Base-by-base conservation (phyloP, 1,140 invertebrate genomes). In the Cryptotermes secundus region DNA sequence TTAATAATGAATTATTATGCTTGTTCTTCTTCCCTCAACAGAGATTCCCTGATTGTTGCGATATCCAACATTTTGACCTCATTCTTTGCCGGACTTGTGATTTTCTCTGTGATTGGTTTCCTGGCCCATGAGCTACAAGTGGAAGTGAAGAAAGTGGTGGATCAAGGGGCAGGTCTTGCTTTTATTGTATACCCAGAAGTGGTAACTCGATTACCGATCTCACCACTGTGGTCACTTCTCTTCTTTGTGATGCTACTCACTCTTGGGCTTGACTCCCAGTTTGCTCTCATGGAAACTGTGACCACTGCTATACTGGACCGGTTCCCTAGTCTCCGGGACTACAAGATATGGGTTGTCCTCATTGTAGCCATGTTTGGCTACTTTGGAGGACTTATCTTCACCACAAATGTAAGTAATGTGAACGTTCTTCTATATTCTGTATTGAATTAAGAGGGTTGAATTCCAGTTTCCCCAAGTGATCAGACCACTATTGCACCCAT, bases 111-210 rank as follows among this genome's bases (percentile, higher is more conserved):
- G 16, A 95, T 96, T 86, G 95, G 95, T 9, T 96, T 96, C 87
- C 89, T 96, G 85, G 95, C 95, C 2, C 93, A 95, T 84, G 94
- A 95, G 87, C 88, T 96, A 22, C 90, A 94, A 36, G 94, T 95
- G 6, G 91, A 92, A 34, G 94, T 96, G 3, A 92, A 92, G 7
- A 92, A 93, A 65, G 95, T 96, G 36, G 95, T 96, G 31, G 94
- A 95, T 84, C 93, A 95, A 87, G 91, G 96, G 91, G 95, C 95
- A 79, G 96, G 96, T 3, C 88, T 97, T 80, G 96, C 96, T 2
- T 97, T 97, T 87, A 95, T 96, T 84, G 96, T 96, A 14, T 97
- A 97, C 88, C 96, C 96, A 0, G 96, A 96, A 89, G 96, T 96
- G 10, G 95, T 97, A 7, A 93, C 95, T 0, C 92, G 95, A 84